These are phyloP conservation scores for Lottia gigantea DNA, from an alignment of 2,888 invertebrate species.

Conservation along the genomic window DNA sequence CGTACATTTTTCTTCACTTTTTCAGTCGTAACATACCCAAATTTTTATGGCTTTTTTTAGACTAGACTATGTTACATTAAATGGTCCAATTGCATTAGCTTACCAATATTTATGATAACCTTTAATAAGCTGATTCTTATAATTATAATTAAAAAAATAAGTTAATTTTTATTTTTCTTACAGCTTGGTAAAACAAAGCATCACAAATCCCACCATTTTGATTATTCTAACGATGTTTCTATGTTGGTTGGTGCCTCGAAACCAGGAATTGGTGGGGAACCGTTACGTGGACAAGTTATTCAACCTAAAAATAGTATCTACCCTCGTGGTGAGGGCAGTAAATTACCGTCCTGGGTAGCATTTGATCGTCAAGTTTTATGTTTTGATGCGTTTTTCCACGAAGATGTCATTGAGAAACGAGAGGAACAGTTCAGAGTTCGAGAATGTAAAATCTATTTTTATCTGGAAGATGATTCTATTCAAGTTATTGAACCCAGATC, in stretches of 20 bases:
- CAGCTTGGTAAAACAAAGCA: conserved; percentile 77
- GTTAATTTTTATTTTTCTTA: conserved; percentile 30
- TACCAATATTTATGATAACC: too few species aligned
- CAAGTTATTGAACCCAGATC: conserved; percentile 85
- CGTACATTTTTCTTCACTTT: not conserved
- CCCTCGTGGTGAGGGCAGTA: conserved; percentile 80
- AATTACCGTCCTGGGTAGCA: conserved; percentile 85
- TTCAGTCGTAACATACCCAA: not conserved
- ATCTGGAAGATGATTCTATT: conserved; percentile 90
- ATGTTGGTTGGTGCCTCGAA: conserved; percentile 75
- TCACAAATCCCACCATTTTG: conserved; percentile 75
- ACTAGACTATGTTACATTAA: too few species aligned
- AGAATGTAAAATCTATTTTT: conserved; percentile 86
- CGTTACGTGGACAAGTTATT: conserved; percentile 70
- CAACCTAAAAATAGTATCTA: conserved; percentile 78
- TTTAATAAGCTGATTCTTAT: too few species aligned
- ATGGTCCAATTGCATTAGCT: too few species aligned
- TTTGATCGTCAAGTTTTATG: conserved; percentile 86
- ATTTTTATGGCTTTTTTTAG: too few species aligned
- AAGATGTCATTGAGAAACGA: conserved; percentile 81
- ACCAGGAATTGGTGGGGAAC: conserved; percentile 74
- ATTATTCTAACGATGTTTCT: conserved; percentile 69
- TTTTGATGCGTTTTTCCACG: conserved; percentile 83
- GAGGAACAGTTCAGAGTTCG: conserved; percentile 78
- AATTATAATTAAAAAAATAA: too few species aligned